Percentiles rank a stretch among this genome's conserved stretches.
Conservation (phyloP, 1,140 invertebrate species). For the Zelostemma sp. region DNA sequence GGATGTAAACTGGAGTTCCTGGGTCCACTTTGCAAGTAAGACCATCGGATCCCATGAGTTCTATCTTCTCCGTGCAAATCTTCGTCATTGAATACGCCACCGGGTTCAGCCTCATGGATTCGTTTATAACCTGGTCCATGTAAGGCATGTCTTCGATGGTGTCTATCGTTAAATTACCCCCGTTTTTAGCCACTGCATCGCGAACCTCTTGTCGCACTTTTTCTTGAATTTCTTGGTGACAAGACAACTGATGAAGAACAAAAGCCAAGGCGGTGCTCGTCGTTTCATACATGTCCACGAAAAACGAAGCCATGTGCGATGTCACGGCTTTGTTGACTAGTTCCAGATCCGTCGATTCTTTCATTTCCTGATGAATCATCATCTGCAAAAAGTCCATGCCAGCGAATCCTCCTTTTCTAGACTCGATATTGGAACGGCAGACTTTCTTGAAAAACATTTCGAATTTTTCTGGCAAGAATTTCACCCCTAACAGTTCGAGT, state of each 20-base stretch:
- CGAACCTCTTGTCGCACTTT: constrained; percentile 40
- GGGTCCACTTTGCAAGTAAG: constrained; percentile 26
- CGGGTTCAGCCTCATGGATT: constrained; percentile 37
- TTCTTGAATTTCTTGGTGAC: constrained; percentile 26
- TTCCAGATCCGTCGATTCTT: constrained; percentile 11
- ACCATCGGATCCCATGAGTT: constrained; percentile 48
- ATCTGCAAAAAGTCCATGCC: constrained; percentile 28
- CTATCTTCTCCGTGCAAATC: constrained; percentile 28
- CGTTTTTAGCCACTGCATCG: too few species aligned
- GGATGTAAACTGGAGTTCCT: constrained; percentile 54
- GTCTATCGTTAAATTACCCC: constrained; percentile 35
- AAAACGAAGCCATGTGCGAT: constrained; percentile 32
- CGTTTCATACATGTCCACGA: constrained; percentile 42
- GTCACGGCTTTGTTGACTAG: background rate
- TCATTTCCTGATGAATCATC: constrained; percentile 29
- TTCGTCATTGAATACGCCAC: constrained; percentile 15
- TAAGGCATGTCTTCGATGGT: too few species aligned
- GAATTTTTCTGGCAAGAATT: background rate
- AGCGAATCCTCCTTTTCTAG: background rate
- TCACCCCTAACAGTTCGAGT: background rate
- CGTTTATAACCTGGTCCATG: constrained; percentile 47
- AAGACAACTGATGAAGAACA: constrained; percentile 24
- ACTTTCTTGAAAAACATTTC: background rate
- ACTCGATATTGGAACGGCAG: background rate
- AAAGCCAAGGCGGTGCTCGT: constrained; percentile 8